A percentile compares a stretch with the other conserved stretches of the same genome.
These are phyloP conservation scores for Aradus depressus DNA, from an alignment of 2,888 invertebrate genomes.

Conservation along the genomic window DNA sequence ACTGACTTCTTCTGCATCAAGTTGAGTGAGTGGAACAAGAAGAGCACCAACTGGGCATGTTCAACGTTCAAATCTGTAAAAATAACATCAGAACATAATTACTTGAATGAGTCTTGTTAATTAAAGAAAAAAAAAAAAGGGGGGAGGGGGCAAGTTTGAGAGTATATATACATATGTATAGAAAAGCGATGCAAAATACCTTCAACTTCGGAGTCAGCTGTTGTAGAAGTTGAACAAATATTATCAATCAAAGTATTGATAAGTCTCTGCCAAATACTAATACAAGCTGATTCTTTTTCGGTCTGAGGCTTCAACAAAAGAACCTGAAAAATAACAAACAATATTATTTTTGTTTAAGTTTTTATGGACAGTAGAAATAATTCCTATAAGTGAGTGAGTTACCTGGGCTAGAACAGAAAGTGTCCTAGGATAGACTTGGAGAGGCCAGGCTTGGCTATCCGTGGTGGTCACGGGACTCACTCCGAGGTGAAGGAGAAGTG, in stretches of 20 bases:
- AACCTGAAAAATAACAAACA: slow-evolving; percentile 39
- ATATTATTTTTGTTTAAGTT: neutral
- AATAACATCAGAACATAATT: no score
- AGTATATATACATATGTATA: neutral
- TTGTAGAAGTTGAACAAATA: slow-evolving; percentile 50
- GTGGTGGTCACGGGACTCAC: slow-evolving; percentile 59
- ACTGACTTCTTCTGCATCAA: slow-evolving; percentile 95
- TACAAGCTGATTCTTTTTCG: slow-evolving; percentile 79
- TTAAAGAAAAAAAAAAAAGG: neutral
- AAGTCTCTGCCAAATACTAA: slow-evolving; percentile 83
- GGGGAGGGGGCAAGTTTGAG: neutral
- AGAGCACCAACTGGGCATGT: slow-evolving; percentile 84
- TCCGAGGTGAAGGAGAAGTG: slow-evolving; percentile 58
- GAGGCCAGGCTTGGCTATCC: slow-evolving; percentile 55
- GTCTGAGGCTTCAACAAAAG: slow-evolving; percentile 66
- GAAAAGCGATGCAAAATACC: slow-evolving; percentile 39
- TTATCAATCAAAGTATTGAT: slow-evolving; percentile 81
- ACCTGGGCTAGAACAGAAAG: slow-evolving; percentile 72
- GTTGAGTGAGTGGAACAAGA: slow-evolving; percentile 87
- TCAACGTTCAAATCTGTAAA: slow-evolving; percentile 82
- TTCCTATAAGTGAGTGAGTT: slow-evolving; percentile 4
- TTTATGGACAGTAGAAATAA: neutral
- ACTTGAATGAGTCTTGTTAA: neutral
- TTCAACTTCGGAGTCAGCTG: slow-evolving; percentile 58
- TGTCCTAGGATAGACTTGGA: slow-evolving; percentile 66